Percentiles rank a stretch among this genome's conserved stretches.
These are phyloP conservation scores for Cliona cf. orientalis DNA, from an alignment of 37 sponge, comb jelly and placozoan genomes.

Conservation along the genomic window DNA sequence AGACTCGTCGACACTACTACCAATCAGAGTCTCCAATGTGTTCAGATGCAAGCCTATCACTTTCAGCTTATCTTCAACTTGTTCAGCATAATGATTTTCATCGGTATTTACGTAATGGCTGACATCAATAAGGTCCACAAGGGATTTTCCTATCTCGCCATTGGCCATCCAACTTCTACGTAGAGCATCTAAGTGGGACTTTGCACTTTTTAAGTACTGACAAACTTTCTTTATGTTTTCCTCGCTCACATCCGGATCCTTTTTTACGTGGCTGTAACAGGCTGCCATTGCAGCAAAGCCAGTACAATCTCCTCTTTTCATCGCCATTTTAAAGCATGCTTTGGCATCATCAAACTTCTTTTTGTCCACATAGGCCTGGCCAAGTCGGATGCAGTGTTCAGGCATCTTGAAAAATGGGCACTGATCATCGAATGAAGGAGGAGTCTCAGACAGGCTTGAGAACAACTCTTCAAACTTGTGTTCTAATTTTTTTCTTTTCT, in stretches of 20 bases:
- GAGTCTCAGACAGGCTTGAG: neutral
- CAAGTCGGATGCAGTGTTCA: constrained; percentile 1
- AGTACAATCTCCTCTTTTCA: neutral
- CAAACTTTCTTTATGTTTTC: neutral
- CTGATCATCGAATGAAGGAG: neutral
- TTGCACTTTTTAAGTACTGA: neutral
- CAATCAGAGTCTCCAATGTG: neutral
- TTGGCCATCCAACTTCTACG: constrained; percentile 9
- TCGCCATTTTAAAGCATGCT: neutral
- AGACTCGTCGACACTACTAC: neutral
- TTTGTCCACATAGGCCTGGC: neutral
- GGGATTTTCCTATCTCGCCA: neutral
- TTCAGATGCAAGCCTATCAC: constrained; percentile 5
- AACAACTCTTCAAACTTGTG: neutral
- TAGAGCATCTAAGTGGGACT: neutral
- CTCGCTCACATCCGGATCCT: neutral
- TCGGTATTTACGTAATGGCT: neutral
- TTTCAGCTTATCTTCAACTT: constrained; percentile 4
- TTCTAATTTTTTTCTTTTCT: neutral
- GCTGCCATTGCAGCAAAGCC: constrained; percentile 15
- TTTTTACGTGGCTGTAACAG: constrained; percentile 1
- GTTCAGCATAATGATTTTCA: constrained; percentile 9
- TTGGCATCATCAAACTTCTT: neutral
- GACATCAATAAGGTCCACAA: constrained; percentile 3
- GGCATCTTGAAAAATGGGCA: neutral